Conservation (phyloP, 2,797 vertebrate species). For the Aphelocoma californica region DNA sequence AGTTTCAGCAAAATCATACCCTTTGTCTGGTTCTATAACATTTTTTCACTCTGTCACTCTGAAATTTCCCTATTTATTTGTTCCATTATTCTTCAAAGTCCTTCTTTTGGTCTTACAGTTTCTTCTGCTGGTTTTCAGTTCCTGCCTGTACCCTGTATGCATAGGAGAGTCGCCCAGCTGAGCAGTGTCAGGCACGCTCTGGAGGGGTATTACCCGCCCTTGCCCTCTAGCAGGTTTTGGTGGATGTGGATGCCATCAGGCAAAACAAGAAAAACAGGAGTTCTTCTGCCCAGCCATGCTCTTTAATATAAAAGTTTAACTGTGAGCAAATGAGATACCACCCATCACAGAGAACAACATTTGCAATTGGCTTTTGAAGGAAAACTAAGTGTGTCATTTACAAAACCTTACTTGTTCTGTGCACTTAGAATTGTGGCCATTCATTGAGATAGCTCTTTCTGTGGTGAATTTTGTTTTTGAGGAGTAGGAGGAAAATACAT, state of each 20-base stretch:
- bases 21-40: background rate
- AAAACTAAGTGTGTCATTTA: background rate
- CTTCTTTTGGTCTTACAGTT: background rate
- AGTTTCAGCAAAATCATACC: background rate
- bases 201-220: background rate
- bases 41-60: background rate
- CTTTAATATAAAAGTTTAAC: background rate
- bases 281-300: background rate
- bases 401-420: background rate
- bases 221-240: background rate
- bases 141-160: fast-evolving
- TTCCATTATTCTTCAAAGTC: background rate
- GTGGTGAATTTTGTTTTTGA: background rate
- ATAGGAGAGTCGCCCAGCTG: background rate
- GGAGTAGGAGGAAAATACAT: background rate
- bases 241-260: background rate
- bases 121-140: background rate
- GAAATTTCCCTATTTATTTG: background rate
- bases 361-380: background rate
- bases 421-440: background rate
- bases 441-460: background rate
- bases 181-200: background rate
- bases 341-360: background rate
- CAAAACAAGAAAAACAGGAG: background rate
- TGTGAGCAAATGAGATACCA: background rate